Percentiles rank a stretch among this genome's conserved stretches.
Evolutionary conservation across 2,888 invertebrate species (phyloP).

Genomic region (Drosophila birchii): DNA sequence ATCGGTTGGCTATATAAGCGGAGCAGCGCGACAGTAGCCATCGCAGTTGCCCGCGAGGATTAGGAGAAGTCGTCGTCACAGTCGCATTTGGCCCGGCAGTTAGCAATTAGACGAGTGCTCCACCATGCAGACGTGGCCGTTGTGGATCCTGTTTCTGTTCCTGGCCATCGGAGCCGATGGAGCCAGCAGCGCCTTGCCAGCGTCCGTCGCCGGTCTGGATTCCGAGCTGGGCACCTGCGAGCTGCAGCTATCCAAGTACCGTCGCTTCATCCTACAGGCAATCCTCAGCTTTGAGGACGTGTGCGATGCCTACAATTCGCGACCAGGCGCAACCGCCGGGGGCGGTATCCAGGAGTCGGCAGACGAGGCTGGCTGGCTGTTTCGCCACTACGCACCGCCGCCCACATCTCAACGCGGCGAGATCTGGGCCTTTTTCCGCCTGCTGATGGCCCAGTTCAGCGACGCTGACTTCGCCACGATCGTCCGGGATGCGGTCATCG

Average conservation of each 20-base stretch:
- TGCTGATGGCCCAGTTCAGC: slow-evolving; percentile 83
- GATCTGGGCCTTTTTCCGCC: slow-evolving; percentile 83
- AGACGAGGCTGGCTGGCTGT: slow-evolving; percentile 44
- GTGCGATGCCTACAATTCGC: slow-evolving; percentile 80
- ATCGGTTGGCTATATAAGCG: slow-evolving; percentile 59
- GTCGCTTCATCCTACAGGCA: slow-evolving; percentile 81
- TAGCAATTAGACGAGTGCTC: neutral
- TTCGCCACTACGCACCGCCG: slow-evolving; percentile 77
- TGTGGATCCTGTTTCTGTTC: slow-evolving; percentile 50
- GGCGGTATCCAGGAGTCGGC: slow-evolving; percentile 52
- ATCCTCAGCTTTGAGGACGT: slow-evolving; percentile 83
- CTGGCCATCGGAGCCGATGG: slow-evolving; percentile 52
- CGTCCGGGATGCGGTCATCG: slow-evolving; percentile 81
- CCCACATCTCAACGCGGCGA: slow-evolving; percentile 76
- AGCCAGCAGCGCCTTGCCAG: slow-evolving; percentile 8
- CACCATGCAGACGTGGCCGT: slow-evolving; percentile 53
- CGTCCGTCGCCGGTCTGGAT: slow-evolving; percentile 19
- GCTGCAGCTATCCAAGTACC: slow-evolving; percentile 81
- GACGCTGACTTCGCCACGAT: slow-evolving; percentile 81
- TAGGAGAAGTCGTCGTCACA: slow-evolving; percentile 15
- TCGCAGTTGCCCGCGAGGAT: slow-evolving; percentile 63
- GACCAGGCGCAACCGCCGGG: slow-evolving; percentile 20
- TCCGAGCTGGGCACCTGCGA: slow-evolving; percentile 77
- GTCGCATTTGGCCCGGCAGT: neutral
- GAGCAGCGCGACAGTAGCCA: slow-evolving; percentile 30